Base-by-base conservation (phyloP, 2,888 invertebrate genomes). In the Calliphora vomitoria region DNA sequence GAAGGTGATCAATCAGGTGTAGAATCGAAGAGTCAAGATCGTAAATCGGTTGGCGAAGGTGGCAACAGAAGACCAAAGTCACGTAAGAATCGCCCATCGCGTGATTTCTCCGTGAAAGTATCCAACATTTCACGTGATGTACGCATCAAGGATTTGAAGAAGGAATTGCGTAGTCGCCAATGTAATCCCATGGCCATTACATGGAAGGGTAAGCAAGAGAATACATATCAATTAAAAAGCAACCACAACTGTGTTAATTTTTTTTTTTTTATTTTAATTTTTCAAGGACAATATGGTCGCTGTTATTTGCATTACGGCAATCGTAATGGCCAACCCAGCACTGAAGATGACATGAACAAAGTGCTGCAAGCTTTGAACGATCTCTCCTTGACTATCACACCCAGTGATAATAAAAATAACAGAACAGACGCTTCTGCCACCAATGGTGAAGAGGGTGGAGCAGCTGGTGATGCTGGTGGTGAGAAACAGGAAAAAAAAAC, bases 261-360 rank as follows among this genome's bases (percentile, higher is more conserved):
- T 35, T 4, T 11, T 35, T 4, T 11, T 69, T 55, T 55, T 18
- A 53, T 35, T n/a, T 85, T 84, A 81, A 35, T 4, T 35, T 88
- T 44, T 64, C 93, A 92, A 95, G 95, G 95, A 84, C 95, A 95
- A 93, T 95, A 95, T 81, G 96, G 96, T 78, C 95, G 95, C 92
- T 96, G 96, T 91, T 96, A 95, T 91, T 94, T 97, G 89, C 97
- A 97, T 93, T 97, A 97, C 94, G 95, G 96, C 89, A 97, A 96
- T 93, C 94, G 95, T 74, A 95, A 94, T 90, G 95, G 95, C 68
- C 89, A 87, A 47, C 91, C 92, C 53, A 92, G 92, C 88, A 91
- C 92, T 76, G 93, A 94, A 58, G 93, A 91, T 31, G 93, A 93
- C 79, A 91, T 94, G 78, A 91, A 93, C 72, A 92, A 92, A 88